These are phyloP conservation scores for Montipora capricornis DNA, from an alignment of 64 coral and sea anemone genomes.

Conservation along the genomic window DNA sequence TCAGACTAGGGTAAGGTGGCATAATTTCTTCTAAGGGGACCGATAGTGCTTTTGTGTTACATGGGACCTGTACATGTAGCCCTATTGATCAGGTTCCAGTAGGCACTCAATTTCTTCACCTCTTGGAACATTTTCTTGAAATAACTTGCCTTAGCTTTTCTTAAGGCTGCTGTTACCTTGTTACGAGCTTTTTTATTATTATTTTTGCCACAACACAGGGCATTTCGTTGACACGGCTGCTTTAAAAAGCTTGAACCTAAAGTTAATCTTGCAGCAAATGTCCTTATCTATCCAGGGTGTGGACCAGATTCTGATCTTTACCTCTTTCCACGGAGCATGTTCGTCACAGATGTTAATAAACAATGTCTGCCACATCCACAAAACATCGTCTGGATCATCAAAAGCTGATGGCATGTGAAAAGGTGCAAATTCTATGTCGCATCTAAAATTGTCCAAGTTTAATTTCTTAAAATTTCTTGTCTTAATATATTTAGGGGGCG, in stretches of 20 bases:
- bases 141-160: constrained; percentile 36
- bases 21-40: too few relatives aligned
- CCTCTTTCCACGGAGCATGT: constrained; percentile 28
- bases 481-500: constrained; percentile 12
- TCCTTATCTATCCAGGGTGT: constrained; percentile 18
- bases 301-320: constrained; percentile 26
- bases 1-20: too few relatives aligned
- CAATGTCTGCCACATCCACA: constrained; percentile 31
- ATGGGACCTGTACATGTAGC: too few relatives aligned
- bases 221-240: constrained; percentile 9
- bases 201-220: not conserved
- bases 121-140: not conserved
- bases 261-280: constrained; percentile 28
- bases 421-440: not conserved
- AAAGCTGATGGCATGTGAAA: not conserved
- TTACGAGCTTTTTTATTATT: constrained; percentile 35
- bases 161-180: not conserved
- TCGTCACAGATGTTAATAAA: constrained; percentile 17
- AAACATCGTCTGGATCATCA: constrained; percentile 1
- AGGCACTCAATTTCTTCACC: not conserved
- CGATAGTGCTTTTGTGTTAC: too few relatives aligned
- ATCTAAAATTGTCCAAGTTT: constrained; percentile 8
- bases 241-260: constrained; percentile 55
- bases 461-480: constrained; percentile 43
- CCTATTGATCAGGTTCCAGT: constrained; percentile 10